These are phyloP conservation scores for Andrena praecox DNA, from an alignment of 2,888 invertebrate species.

Conservation along the genomic window DNA sequence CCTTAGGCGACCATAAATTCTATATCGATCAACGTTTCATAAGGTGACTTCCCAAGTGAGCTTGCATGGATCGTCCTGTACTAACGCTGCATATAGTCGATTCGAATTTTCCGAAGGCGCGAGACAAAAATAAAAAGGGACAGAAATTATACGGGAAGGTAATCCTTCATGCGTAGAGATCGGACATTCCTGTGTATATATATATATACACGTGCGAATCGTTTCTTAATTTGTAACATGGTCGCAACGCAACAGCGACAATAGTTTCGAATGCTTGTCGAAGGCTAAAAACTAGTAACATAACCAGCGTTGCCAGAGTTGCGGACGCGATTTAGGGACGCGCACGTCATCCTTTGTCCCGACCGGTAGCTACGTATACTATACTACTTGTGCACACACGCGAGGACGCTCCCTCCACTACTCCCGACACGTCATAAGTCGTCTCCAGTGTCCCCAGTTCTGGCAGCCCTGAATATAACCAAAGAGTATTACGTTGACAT, in stretches of 20 bases:
- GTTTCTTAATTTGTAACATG: conserved; percentile 55
- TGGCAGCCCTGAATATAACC: too few relatives aligned
- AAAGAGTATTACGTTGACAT: conserved; percentile 64
- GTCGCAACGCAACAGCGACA: conserved; percentile 36
- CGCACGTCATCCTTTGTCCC: too few relatives aligned
- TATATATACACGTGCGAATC: conserved; percentile 42
- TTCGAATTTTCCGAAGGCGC: conserved; percentile 3
- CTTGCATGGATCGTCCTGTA: conserved; percentile 28
- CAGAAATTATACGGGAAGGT: conserved; percentile 10
- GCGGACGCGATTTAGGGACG: too few relatives aligned
- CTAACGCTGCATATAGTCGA: neutral
- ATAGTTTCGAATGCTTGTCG: conserved; percentile 48
- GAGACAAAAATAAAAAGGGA: neutral
- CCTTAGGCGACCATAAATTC: neutral
- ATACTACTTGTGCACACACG: too few relatives aligned
- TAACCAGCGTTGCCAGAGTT: conserved; percentile 30
- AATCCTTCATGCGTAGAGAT: conserved; percentile 46
- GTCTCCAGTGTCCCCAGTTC: too few relatives aligned
- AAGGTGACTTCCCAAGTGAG: neutral
- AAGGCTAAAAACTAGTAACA: conserved; percentile 26
- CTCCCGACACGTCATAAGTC: too few relatives aligned
- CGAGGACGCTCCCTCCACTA: too few relatives aligned
- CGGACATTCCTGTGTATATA: conserved; percentile 43
- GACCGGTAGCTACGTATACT: too few relatives aligned
- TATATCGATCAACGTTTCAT: neutral